Evolutionary conservation across 2,888 invertebrate genomes (phyloP).

Genomic region (Macrophya alboannulata): DNA sequence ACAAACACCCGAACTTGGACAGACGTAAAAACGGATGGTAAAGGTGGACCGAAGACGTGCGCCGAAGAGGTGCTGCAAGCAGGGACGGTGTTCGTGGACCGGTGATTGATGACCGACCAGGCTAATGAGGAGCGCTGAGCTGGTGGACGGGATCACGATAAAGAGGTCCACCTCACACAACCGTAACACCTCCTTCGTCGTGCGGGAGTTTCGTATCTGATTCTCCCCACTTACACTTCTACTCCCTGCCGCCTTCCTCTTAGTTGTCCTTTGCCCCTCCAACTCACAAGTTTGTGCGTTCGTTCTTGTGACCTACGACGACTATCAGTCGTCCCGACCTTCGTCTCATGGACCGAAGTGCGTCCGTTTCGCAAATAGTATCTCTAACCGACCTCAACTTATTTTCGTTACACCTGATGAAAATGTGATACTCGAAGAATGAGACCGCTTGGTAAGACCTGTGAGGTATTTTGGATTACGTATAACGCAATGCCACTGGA

Average conservation of each 20-base stretch:
- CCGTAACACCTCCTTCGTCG: constrained; percentile 66
- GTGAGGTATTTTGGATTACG: neutral
- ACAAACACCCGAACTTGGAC: constrained; percentile 28
- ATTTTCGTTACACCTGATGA: neutral
- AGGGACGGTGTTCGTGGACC: constrained; percentile 76
- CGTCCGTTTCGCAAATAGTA: neutral
- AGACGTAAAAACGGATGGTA: constrained; percentile 31
- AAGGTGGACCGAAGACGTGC: constrained; percentile 36
- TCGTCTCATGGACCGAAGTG: neutral
- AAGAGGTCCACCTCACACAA: constrained; percentile 75
- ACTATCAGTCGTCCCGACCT: constrained; percentile 1
- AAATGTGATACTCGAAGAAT: neutral
- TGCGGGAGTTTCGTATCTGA: constrained; percentile 57
- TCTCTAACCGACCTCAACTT: neutral
- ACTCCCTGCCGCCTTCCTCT: constrained; percentile 19
- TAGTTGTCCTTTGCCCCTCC: neutral
- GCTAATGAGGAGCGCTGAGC: constrained; percentile 79
- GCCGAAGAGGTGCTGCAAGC: constrained; percentile 9
- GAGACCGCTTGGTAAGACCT: neutral
- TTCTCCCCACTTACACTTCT: constrained; percentile 34
- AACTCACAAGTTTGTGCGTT: constrained; percentile 17
- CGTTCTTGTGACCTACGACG: constrained; percentile 25
- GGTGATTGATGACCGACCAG: constrained; percentile 79
- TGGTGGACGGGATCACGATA: constrained; percentile 79
- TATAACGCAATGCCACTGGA: neutral